Evolutionary conservation across 2,888 invertebrate genomes (phyloP).

Genomic region (Cyrtodaria siliqua): DNA sequence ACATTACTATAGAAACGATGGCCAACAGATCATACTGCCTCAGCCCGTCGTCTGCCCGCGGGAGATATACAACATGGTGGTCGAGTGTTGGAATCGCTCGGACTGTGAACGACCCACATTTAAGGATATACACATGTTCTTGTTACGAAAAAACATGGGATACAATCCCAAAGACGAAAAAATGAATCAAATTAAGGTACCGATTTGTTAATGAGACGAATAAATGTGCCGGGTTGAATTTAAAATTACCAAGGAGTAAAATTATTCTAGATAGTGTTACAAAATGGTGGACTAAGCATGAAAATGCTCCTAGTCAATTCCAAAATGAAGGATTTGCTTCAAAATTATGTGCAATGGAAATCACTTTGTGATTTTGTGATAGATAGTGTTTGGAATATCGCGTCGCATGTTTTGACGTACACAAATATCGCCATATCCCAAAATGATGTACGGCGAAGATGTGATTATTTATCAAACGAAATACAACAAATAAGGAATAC

Average conservation of each 20-base stretch:
- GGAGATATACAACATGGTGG: conserved; percentile 96
- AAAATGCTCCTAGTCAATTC: too few species aligned
- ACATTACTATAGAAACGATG: conserved; percentile 91
- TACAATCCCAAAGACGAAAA: conserved; percentile 85
- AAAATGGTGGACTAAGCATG: too few species aligned
- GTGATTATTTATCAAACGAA: too few species aligned
- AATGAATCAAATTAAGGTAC: conserved; percentile 80
- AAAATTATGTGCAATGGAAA: conserved; percentile 1
- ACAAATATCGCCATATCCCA: too few species aligned
- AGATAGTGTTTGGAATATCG: too few species aligned
- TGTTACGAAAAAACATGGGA: conserved; percentile 87
- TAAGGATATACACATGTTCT: conserved; percentile 94
- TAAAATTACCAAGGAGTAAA: too few species aligned
- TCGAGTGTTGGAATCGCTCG: conserved; percentile 95
- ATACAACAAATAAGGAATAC: too few species aligned
- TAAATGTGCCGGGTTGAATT: too few species aligned
- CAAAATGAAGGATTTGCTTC: background rate
- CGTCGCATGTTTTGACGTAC: too few species aligned
- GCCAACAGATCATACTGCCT: conserved; percentile 89
- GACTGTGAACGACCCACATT: conserved; percentile 94
- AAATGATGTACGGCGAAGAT: too few species aligned
- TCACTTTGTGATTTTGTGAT: conserved; percentile 1
- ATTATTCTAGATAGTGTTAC: too few species aligned
- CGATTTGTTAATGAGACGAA: conserved; percentile 75
- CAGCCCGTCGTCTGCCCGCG: conserved; percentile 93